phyloP scores from a whole-genome alignment of 2,113 vertebrate species.

The Dicentrarchus labrax region DNA sequence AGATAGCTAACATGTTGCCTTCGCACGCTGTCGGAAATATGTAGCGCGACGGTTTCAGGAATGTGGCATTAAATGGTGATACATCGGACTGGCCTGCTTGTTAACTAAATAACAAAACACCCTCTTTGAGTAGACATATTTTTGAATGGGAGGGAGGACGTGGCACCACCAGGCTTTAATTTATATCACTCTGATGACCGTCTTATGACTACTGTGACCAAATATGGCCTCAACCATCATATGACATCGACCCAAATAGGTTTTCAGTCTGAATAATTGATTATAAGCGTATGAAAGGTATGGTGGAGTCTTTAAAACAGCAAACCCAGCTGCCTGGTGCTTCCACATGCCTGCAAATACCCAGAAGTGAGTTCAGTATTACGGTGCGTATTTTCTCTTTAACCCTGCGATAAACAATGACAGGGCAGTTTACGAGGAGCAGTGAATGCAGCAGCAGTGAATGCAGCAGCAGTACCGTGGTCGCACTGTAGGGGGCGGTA shows the following conservation, averaged over 20 bases:
- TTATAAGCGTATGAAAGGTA: background rate
- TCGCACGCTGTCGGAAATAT: background rate
- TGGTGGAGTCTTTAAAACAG: background rate
- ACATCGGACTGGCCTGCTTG: background rate
- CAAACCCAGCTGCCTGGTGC: too few species aligned
- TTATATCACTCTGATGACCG: too few species aligned
- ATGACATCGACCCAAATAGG: background rate
- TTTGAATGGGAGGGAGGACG: too few species aligned
- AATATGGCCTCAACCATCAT: background rate
- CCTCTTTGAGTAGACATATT: background rate
- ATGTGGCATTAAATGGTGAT: background rate
- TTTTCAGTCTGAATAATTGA: background rate
- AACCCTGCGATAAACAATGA: background rate
- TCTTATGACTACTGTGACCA: background rate
- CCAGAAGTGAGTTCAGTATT: background rate
- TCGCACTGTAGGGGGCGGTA: background rate
- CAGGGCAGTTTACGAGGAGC: background rate
- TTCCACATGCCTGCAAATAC: background rate
- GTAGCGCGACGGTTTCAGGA: background rate
- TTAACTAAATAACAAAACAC: background rate
- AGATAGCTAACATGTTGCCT: background rate
- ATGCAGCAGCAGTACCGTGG: conserved; percentile 2
- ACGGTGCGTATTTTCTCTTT: background rate
- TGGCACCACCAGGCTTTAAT: background rate
- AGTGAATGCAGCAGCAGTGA: conserved; percentile 29